A percentile compares a stretch with the other conserved stretches of the same genome.
phyloP scores from a whole-genome alignment of 2,888 invertebrate genomes.

The Chouioia cunea region DNA sequence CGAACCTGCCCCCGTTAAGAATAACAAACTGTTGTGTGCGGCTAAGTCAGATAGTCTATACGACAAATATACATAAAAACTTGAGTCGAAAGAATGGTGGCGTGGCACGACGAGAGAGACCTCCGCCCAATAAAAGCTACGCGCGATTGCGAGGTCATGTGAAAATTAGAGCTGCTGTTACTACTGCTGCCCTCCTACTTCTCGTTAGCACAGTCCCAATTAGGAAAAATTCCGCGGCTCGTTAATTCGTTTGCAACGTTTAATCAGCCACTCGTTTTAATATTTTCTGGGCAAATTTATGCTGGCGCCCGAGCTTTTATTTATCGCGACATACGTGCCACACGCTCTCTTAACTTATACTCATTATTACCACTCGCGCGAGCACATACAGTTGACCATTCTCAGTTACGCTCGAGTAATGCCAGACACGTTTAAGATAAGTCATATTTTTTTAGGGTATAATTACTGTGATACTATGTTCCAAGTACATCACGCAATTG shows the following conservation, averaged over 20 bases:
- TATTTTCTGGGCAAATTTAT: slow-evolving; percentile 11
- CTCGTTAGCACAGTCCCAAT: slow-evolving; percentile 20
- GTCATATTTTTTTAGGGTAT: too few relatives aligned
- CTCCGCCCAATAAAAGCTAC: slow-evolving; percentile 27
- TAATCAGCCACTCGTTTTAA: slow-evolving; percentile 10
- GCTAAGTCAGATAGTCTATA: not conserved
- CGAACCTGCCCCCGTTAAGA: slow-evolving; percentile 31
- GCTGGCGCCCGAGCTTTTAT: not conserved
- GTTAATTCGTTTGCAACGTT: slow-evolving; percentile 24
- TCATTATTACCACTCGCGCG: too few relatives aligned
- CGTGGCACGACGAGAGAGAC: not conserved
- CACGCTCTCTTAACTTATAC: too few relatives aligned
- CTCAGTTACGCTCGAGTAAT: not conserved
- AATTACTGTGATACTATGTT: too few relatives aligned
- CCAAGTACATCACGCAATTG: too few relatives aligned
- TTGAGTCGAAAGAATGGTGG: slow-evolving; percentile 27
- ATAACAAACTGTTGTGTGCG: slow-evolving; percentile 29
- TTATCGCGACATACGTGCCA: not conserved
- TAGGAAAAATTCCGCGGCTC: slow-evolving; percentile 28
- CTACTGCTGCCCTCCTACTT: not conserved
- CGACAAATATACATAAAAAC: slow-evolving; percentile 13
- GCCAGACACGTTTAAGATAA: too few relatives aligned
- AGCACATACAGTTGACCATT: too few relatives aligned
- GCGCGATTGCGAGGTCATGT: slow-evolving; percentile 31
- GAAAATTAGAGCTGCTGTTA: slow-evolving; percentile 19